A percentile compares a stretch with the other conserved stretches of the same genome.
phyloP scores from a whole-genome alignment of 2,888 invertebrate species.

The Diaperis boleti region DNA sequence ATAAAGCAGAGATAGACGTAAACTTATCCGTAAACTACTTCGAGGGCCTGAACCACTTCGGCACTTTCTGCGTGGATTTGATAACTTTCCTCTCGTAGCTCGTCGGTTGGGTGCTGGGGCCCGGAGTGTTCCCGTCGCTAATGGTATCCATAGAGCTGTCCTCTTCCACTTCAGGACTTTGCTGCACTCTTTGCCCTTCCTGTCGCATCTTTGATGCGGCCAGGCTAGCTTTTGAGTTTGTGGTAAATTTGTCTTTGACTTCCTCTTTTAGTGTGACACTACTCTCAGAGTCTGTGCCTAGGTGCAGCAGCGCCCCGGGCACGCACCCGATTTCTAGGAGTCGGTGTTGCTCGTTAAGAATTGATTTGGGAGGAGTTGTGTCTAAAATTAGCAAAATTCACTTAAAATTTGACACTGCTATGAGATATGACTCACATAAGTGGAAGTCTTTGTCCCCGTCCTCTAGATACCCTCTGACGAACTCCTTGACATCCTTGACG shows the following conservation, averaged over 20 bases:
- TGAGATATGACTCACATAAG: conserved; percentile 85
- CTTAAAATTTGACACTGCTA: too few species aligned
- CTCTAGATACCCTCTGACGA: conserved; percentile 79
- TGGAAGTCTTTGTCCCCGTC: conserved; percentile 81
- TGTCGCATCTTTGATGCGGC: conserved; percentile 77
- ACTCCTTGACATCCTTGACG: conserved; percentile 77
- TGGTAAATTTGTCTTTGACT: conserved; percentile 72
- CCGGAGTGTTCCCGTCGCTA: conserved; percentile 51
- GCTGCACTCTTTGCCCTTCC: conserved; percentile 46
- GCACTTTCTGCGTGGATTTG: conserved; percentile 58
- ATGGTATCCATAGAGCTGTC: conserved; percentile 42
- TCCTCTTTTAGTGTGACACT: conserved; percentile 72
- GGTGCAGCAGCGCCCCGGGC: conserved; percentile 83
- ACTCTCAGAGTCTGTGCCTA: conserved; percentile 68
- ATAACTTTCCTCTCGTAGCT: conserved; percentile 50
- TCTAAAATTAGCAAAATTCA: too few species aligned
- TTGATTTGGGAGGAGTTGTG: conserved; percentile 84
- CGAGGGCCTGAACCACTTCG: conserved; percentile 64
- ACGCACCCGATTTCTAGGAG: conserved; percentile 81
- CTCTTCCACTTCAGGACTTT: conserved; percentile 50
- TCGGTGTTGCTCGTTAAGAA: conserved; percentile 73
- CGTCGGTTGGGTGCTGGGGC: conserved; percentile 32
- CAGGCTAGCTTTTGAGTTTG: conserved; percentile 76
- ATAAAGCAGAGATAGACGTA: conserved; percentile 3
- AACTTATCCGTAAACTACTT: conserved; percentile 44